Evolutionary conservation across 1,140 invertebrate species (phyloP).

Genomic region (Stegodyphus dumicola): DNA sequence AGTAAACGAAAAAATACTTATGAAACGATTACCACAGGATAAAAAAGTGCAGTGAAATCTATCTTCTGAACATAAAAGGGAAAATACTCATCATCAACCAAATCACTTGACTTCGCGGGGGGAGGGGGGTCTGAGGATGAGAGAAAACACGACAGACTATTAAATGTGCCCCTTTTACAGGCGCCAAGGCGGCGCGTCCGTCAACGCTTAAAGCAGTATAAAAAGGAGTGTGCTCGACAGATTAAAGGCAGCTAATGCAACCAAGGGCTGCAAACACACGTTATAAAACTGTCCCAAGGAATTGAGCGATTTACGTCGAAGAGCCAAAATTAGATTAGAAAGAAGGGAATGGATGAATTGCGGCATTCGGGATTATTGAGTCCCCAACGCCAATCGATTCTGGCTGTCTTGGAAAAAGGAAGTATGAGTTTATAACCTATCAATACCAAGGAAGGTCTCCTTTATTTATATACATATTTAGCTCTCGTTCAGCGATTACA

Average conservation of each 20-base stretch:
- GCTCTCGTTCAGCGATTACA: too few species aligned
- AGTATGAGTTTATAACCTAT: too few species aligned
- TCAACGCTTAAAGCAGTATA: slow-evolving; percentile 22
- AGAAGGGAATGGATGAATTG: background rate
- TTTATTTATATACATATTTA: too few species aligned
- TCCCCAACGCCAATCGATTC: too few species aligned
- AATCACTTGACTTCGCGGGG: too few species aligned
- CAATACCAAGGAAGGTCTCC: too few species aligned
- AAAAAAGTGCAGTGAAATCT: background rate
- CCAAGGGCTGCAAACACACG: slow-evolving; percentile 20
- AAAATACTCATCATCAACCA: too few species aligned
- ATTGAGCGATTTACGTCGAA: slow-evolving; percentile 24
- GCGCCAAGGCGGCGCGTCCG: slow-evolving; percentile 29
- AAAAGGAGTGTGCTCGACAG: slow-evolving; percentile 23
- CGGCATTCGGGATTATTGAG: too few species aligned
- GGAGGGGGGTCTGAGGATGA: too few species aligned
- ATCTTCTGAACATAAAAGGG: background rate
- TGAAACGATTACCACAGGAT: too few species aligned
- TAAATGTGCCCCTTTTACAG: background rate
- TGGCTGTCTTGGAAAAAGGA: too few species aligned
- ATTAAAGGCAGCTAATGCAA: slow-evolving; percentile 52
- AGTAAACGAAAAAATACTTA: too few species aligned
- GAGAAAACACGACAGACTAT: background rate
- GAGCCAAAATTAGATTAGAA: slow-evolving; percentile 25
- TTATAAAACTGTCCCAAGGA: slow-evolving; percentile 30